Evolutionary conservation across 2,113 vertebrate genomes (phyloP).

Genomic region (Pseudorhombus dupliciocellatus): DNA sequence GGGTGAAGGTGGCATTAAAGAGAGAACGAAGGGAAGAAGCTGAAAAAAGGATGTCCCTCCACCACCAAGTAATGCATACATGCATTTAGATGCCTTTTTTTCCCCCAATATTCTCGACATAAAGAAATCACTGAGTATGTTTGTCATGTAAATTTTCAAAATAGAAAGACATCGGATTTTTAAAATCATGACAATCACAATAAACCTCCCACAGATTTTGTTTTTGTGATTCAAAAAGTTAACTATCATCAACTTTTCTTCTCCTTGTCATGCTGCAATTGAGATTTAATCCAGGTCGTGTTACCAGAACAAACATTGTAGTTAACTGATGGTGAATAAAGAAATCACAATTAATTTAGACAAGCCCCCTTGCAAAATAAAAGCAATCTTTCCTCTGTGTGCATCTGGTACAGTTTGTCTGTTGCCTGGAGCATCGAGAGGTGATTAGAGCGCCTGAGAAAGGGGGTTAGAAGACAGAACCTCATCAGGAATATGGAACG

Average conservation of each 20-base stretch:
- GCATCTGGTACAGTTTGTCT: slow-evolving; percentile 64
- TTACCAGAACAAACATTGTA: slow-evolving; percentile 47
- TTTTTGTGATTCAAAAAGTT: slow-evolving; percentile 1
- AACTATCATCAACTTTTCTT: too few species aligned
- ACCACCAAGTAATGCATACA: too few species aligned
- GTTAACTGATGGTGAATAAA: slow-evolving; percentile 35
- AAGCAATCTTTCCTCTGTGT: slow-evolving; percentile 50
- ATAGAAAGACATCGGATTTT: too few species aligned
- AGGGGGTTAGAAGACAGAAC: slow-evolving; percentile 69
- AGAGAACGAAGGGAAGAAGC: neutral
- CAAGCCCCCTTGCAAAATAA: slow-evolving; percentile 55
- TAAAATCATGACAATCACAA: too few species aligned
- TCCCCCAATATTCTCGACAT: too few species aligned
- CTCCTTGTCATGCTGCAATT: neutral
- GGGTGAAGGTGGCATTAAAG: neutral
- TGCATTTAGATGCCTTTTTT: too few species aligned
- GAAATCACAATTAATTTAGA: slow-evolving; percentile 60
- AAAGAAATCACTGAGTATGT: too few species aligned
- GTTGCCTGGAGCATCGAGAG: slow-evolving; percentile 70
- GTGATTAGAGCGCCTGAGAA: slow-evolving; percentile 65
- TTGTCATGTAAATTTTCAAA: too few species aligned
- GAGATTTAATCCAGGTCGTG: slow-evolving; percentile 58
- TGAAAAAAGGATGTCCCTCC: neutral
- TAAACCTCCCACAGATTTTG: too few species aligned
- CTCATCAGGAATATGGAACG: slow-evolving; percentile 65